phyloP scores from a whole-genome alignment of 2,797 vertebrate species.

The Lagothrix lagotricha region DNA sequence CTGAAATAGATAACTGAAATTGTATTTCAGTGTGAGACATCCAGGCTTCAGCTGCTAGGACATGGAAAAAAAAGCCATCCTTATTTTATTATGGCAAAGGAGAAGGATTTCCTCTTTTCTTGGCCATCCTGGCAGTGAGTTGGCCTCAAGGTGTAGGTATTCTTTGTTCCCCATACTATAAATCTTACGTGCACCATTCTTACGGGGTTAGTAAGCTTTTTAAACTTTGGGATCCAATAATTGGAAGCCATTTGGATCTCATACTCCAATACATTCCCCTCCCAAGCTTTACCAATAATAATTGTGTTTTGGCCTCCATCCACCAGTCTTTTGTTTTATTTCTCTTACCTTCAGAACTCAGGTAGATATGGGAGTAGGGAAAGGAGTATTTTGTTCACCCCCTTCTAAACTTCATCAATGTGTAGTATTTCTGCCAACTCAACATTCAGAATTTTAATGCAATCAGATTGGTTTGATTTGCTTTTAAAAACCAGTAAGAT shows the following conservation, averaged over 20 bases:
- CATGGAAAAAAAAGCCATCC: background rate
- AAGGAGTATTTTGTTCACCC: background rate
- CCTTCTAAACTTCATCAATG: background rate
- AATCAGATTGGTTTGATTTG: constrained; percentile 3
- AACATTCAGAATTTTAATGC: background rate
- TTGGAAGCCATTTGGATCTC: background rate
- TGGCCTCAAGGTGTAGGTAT: background rate
- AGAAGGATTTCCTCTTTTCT: background rate
- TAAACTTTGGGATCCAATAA: background rate
- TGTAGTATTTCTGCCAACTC: background rate
- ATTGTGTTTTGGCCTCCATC: background rate
- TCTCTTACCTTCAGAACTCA: background rate
- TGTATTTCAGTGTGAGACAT: background rate
- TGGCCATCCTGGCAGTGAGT: background rate
- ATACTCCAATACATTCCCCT: background rate
- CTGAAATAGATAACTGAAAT: background rate
- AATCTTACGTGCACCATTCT: background rate
- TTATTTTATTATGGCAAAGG: background rate
- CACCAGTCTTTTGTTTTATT: background rate
- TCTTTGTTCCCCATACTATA: background rate
- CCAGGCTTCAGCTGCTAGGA: background rate
- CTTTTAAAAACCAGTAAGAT: constrained; percentile 18
- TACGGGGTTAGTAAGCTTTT: background rate
- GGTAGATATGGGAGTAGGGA: background rate
- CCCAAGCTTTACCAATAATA: background rate